Base-by-base conservation (phyloP, 2,888 invertebrate genomes). In the Aphelenchoides bicaudatus region DNA sequence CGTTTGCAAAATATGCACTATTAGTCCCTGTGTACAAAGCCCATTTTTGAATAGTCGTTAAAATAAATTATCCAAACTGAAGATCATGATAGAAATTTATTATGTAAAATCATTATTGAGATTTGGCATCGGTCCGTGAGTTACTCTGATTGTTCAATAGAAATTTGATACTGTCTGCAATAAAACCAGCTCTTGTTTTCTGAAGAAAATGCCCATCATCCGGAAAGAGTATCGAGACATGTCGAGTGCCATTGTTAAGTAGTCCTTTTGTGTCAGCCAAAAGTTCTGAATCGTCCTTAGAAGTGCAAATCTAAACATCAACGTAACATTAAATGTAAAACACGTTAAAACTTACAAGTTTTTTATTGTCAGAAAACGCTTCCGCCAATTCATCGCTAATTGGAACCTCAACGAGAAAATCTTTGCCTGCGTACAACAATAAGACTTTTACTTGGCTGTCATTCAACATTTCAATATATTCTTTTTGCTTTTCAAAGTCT, bases 1-100 rank as follows among this genome's bases (percentile, higher is more conserved):
- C 57, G 63, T 13, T 56, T 74, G 6, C 74, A 74, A 51, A 69
- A n/a, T n/a, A n/a, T n/a, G n/a, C n/a, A n/a, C n/a, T n/a, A n/a
- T n/a, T n/a, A n/a, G n/a, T n/a, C n/a, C n/a, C n/a, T n/a, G n/a
- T n/a, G n/a, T n/a, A n/a, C n/a, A n/a, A n/a, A n/a, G n/a, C n/a
- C n/a, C n/a, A n/a, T n/a, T n/a, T n/a, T n/a, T n/a, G n/a, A n/a
- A n/a, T n/a, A n/a, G n/a, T n/a, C n/a, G n/a, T n/a, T 43, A 19
- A 25, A 43, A 43, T 43, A 43, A 43, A 43, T 43, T 43, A 43
- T 43, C 43, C 10, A 43, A 6, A 8, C 43, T 43, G 16, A 25
- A 43, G 10, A 6, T 34, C 34, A 34, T 16, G 16, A 34, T 34
- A 13, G 16, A 34, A 13, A 13, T 34, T 34, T 34, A 34, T 34